Evolutionary conservation across 1,140 invertebrate species (phyloP), one percentile per base, ranked within the genome.

Genomic region (Drosophila punjabiensis): DNA sequence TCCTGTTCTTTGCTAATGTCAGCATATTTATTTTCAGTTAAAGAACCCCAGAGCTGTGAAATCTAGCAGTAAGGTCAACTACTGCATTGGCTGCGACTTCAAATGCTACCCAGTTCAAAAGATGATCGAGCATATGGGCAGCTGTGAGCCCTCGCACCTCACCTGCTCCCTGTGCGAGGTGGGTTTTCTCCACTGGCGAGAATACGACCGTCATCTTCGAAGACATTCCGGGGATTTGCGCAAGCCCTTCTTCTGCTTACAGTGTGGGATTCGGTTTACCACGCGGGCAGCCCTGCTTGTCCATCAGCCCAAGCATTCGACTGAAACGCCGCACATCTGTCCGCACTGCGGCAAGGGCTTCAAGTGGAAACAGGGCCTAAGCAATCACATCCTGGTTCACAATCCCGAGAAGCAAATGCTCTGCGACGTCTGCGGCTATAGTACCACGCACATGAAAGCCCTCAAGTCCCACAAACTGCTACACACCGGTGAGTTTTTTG

Each of bases 311-410:
- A 95, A 95, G 68, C 95, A 95, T 78, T 94, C 94, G 1, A 93
- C 86, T 11, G 93, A 94, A 71, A 94, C 93, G 37, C 95, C 95
- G 4, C 95, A 94, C 90, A 93, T 94, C 0, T 96, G 95, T 77
- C 90, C 93, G 16, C 88, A 94, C 35, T 96, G 95, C 82, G 89
- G 93, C n/a, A 94, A 95, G 79, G 95, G 94, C 18, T 96, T 96
- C 82, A 95, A 95, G 71, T 95, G 95, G 95, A 95, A 95, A 45
- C 94, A 95, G 85, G 94, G 95, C 0, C 90, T 95, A 2, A 95
- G 94, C 74, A 94, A 94, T 55, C 95, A 96, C 81, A 93, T 95
- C 78, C 83, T 95, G 4, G 93, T 94, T 0, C 95, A 96, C 73
- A 94, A 94, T 65, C 91, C 93, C 8, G 94, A 94, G 24, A 95